Evolutionary conservation across 2,113 vertebrate species (phyloP), one percentile per base, ranked within the genome.

Genomic region (Cyanoliseus patagonus): DNA sequence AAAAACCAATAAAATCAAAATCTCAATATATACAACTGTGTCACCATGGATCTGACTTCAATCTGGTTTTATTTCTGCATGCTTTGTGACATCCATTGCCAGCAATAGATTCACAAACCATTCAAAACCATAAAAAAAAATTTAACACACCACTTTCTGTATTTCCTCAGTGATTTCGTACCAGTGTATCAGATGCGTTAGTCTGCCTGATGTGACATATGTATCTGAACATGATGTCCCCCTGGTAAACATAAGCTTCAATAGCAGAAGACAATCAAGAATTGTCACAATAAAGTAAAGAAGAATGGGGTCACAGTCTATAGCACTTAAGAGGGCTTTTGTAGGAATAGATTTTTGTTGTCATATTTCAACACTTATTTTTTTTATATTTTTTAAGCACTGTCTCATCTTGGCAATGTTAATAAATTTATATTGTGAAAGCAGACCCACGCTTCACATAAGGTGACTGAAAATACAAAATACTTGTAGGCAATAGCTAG

Each of bases 31-130:
- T 63, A 92, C 83, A 95, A 68, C 63, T 91, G 79, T 82, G 41
- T 86, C 57, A 94, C 74, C 78, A 69, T 23, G 69, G 81, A 91
- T 35, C 66, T 63, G 63, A 74, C 86, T 84, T 59, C 46, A 90
- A 62, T 75, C 76, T 80, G 33, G 44, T 83, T 94, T 88, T 73
- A 76, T 63, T 86, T 91, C 69, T 62, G 74, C 15, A 9, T 39
- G 81, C 59, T 88, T 74, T 92, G 81, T 81, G 69, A 97, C n/a
- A 75, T 88, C 95, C 67, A 78, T 85, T 90, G 95, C 95, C 96
- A 97, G 96, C 96, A 97, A 97, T 46, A 35, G 96, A 95, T 46
- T 92, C 87, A 96, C 62, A 12, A 86, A 79, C 23, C 42, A 52
- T 79, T 57, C 55, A 57, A 57, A 57, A 57, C 55, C 20, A 27